A percentile compares a stretch with the other conserved stretches of the same genome.
phyloP scores from a whole-genome alignment of 2,888 invertebrate genomes.

The Tetragnatha montana region DNA sequence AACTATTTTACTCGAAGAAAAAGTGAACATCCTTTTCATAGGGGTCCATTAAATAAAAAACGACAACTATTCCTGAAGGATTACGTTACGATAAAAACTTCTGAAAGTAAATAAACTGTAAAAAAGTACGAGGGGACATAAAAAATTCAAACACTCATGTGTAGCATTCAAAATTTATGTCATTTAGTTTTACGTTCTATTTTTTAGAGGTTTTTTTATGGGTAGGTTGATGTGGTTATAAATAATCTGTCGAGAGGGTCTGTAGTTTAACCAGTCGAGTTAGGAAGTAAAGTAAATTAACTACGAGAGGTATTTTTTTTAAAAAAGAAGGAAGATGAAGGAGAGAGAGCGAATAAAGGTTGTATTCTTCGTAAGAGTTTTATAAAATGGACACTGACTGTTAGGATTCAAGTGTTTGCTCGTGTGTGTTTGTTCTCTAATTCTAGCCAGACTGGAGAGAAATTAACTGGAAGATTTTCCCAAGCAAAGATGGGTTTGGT shows the following conservation, averaged over 20 bases:
- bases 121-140: not conserved
- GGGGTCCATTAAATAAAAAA: not conserved
- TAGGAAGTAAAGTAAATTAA: not conserved
- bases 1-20: not conserved
- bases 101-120: not conserved
- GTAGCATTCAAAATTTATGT: not conserved
- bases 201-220: not conserved
- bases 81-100: not conserved
- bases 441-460: too few species aligned
- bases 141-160: not conserved
- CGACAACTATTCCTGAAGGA: not conserved
- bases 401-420: too few species aligned
- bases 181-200: not conserved
- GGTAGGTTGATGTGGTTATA: not conserved
- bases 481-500: too few species aligned
- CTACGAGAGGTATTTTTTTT: not conserved
- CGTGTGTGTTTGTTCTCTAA: too few species aligned
- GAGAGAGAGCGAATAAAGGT: not conserved
- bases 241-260: not conserved
- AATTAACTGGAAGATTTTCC: too few species aligned
- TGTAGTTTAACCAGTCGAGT: not conserved
- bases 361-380: too few species aligned
- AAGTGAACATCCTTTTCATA: not conserved
- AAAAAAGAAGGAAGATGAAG: not conserved
- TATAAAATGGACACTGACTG: too few species aligned